A percentile compares a stretch with the other conserved stretches of the same genome.
These are phyloP conservation scores for Oenanthe melanoleuca DNA, from an alignment of 2,113 vertebrate species.

Conservation along the genomic window DNA sequence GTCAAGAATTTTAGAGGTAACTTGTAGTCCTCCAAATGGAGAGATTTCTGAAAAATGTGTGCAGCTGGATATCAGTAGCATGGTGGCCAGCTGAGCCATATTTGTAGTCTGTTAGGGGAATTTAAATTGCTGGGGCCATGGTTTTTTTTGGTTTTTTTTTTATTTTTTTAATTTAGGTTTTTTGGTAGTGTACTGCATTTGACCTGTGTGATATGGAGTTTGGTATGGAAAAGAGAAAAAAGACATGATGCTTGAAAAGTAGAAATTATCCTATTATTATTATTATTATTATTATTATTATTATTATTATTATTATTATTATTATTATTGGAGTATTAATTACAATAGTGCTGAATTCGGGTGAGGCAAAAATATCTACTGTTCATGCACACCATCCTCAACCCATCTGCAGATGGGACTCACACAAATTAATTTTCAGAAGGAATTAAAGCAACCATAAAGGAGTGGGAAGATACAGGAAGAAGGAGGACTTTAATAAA, in stretches of 20 bases:
- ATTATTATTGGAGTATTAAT: background rate
- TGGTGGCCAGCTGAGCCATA: background rate
- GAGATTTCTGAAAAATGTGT: background rate
- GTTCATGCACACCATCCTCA: background rate
- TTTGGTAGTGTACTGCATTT: background rate
- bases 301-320: too few relatives aligned
- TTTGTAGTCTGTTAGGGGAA: background rate
- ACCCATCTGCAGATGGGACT: background rate
- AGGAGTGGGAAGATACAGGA: background rate
- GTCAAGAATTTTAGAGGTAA: background rate
- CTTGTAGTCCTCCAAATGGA: background rate
- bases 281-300: too few relatives aligned
- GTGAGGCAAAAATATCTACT: background rate
- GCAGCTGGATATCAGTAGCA: background rate
- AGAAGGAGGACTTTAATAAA: background rate
- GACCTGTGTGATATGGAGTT: background rate
- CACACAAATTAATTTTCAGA: background rate
- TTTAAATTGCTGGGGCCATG: background rate
- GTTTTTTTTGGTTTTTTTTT: background rate
- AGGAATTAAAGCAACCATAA: background rate
- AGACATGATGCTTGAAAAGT: background rate
- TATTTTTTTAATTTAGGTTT: background rate
- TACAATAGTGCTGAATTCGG: background rate
- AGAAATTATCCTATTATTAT: background rate
- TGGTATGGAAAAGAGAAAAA: background rate